Evolutionary conservation across 2,888 invertebrate genomes (phyloP).

Genomic region (Drosophila barbarae): DNA sequence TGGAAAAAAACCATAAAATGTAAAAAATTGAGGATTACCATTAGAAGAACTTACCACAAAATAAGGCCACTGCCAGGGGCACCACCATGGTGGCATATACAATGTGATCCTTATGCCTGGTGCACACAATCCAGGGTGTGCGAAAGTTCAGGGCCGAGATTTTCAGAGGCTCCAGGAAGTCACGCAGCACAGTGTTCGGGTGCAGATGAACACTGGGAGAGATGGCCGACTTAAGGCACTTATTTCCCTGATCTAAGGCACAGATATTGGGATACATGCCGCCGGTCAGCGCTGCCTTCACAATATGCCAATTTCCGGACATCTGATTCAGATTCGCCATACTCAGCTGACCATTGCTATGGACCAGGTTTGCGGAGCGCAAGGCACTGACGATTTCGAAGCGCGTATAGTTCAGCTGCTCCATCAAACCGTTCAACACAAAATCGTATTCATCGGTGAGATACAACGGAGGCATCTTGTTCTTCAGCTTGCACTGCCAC

Average conservation of each 20-base stretch:
- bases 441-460: constrained; percentile 61
- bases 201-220: constrained; percentile 40
- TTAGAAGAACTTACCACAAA: constrained; percentile 42
- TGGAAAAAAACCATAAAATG: background rate
- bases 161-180: constrained; percentile 43
- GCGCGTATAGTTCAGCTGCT: constrained; percentile 49
- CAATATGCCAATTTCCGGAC: constrained; percentile 50
- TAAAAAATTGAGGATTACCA: background rate
- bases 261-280: constrained; percentile 88
- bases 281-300: constrained; percentile 92
- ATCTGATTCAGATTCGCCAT: constrained; percentile 38
- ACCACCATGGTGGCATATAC: constrained; percentile 48
- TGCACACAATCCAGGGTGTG: constrained; percentile 54
- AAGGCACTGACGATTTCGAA: constrained; percentile 40
- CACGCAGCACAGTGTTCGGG: constrained; percentile 45
- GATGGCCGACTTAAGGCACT: constrained; percentile 40
- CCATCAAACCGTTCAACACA: constrained; percentile 57
- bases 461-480: constrained; percentile 21
- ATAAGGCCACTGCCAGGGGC: constrained; percentile 55
- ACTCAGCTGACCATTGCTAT: constrained; percentile 44
- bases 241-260: constrained; percentile 34
- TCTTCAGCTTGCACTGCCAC: constrained; percentile 44
- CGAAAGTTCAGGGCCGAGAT: constrained; percentile 17
- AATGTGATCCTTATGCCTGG: constrained; percentile 79
- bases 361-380: constrained; percentile 41